A percentile compares a stretch with the other conserved stretches of the same genome.
Evolutionary conservation across 2,888 invertebrate genomes (phyloP).

Genomic region (Abscondita cerata): DNA sequence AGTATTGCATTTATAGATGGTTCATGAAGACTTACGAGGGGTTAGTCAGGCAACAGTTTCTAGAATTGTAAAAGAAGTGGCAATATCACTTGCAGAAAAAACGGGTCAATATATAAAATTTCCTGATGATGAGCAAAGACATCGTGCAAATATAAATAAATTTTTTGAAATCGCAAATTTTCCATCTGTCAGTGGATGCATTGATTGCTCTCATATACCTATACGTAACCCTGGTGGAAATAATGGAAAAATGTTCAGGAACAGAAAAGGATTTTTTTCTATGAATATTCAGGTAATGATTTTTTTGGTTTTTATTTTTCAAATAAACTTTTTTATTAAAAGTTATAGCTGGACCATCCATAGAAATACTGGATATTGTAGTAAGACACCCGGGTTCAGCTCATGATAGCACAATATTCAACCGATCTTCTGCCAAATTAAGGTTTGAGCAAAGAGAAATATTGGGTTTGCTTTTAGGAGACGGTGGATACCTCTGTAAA

Average conservation of each 20-base stretch:
- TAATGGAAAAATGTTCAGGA: too few relatives aligned
- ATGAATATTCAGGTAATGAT: background rate
- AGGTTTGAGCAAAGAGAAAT: background rate
- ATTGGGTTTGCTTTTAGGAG: background rate
- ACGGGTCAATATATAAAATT: too few relatives aligned
- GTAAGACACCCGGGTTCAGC: background rate
- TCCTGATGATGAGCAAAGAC: too few relatives aligned
- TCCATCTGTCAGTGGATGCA: too few relatives aligned
- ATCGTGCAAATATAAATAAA: too few relatives aligned
- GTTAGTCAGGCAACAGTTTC: background rate
- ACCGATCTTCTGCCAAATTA: background rate
- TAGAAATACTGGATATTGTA: constrained; percentile 1
- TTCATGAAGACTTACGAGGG: background rate
- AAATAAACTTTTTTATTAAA: background rate
- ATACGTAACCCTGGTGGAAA: too few relatives aligned
- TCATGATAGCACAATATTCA: background rate
- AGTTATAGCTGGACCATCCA: background rate
- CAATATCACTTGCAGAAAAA: too few relatives aligned
- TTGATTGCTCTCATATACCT: too few relatives aligned
- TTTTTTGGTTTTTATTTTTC: too few relatives aligned
- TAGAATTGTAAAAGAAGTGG: background rate
- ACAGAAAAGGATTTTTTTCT: background rate
- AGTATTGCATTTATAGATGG: too few relatives aligned
- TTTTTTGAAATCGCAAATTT: too few relatives aligned
- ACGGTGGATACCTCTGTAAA: background rate